Evolutionary conservation across 2,888 invertebrate genomes (phyloP), one percentile per base, ranked within the genome.

Genomic region (Nephrotoma flavescens): DNA sequence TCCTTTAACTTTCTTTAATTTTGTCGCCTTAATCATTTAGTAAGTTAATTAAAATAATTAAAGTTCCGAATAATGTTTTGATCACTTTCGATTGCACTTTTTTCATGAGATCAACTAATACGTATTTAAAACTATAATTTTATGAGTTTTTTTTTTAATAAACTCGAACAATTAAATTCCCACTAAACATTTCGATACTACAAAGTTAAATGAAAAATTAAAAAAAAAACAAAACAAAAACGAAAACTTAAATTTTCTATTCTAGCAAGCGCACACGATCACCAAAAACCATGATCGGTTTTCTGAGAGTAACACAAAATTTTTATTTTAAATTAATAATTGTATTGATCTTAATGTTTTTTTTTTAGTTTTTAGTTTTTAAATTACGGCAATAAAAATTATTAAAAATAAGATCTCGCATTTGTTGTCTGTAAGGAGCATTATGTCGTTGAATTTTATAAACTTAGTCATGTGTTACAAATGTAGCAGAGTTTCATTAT

Each of bases 391-490:
- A 71, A 71, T 71, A 71, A 71, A 31, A 71, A 71, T 71, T 31
- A 71, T 71, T 71, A 71, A 71, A 52, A 71, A 71, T 71, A 31
- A 71, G 71, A 71, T 71, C 71, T 71, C 31, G 9, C 6, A 52
- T 15, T 52, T 3, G 31, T 71, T 19, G 19, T 71, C 9, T 31
- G 71, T 71, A 71, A 71, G 71, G 71, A 71, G 71, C 19, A 71
- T 57, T 15, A 19, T 71, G 71, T 71, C 71, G 71, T 71, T 84
- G 42, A 84, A 71, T 84, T 84, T 84, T 42, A 15, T n/a, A 42
- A 84, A 84, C 15, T 42, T 42, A 84, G 84, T 84, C 84, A 84
- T 84, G 84, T 84, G 84, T 84, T 42, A 84, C 84, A 84, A 42
- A 42, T 84, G 42, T 71, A 31, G 6, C 42, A 3, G 4, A n/a